Evolutionary conservation across 2,797 vertebrate species (phyloP), one percentile per base, ranked within the genome.

Genomic region (Falco novaeseelandiae): DNA sequence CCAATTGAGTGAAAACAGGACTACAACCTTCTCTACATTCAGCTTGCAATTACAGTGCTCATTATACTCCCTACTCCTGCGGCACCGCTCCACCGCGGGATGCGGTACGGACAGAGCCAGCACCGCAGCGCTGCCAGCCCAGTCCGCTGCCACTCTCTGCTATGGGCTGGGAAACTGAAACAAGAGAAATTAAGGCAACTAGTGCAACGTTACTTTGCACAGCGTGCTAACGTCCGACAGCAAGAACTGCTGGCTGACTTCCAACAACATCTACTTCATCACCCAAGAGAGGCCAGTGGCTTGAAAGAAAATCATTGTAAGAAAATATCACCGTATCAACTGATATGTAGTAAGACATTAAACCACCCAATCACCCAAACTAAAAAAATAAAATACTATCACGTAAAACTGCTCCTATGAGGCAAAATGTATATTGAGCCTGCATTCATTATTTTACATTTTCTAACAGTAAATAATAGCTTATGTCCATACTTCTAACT

Each of bases 181-280:
- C 29, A 34, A 1, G 6, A 25, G 55, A 5, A 67, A 51, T 48
- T 26, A 44, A 55, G 78, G 86, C 71, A 80, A 48, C 71, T 34
- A 54, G 86, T 67, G 86, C 55, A 2, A 61, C 48, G 62, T 32
- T 36, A 15, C 36, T 77, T 10, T 3, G 4, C 2, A 0, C 73
- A 77, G 81, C 0, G 1, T 8, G 49, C n/a, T 42, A 19, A 27
- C 25, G 6, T 18, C 49, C 0, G 1, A 51, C 1, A 58, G 76
- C 48, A 69, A 69, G 61, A 58, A 49, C 32, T 57, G 80, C 10
- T 89, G 74, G 32, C 14, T 40, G 74, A 46, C 82, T 69, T 85
- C 78, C 78, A 70, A 49, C 29, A 32, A 2, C 42, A 52, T 3
- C 46, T 20, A 26, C 67, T 62, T 78, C 89, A 72, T 22, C 11